Evolutionary conservation across 35 echinoderm and acorn worm genomes (phyloP).

Genomic region (Holothuria glaberrima): DNA sequence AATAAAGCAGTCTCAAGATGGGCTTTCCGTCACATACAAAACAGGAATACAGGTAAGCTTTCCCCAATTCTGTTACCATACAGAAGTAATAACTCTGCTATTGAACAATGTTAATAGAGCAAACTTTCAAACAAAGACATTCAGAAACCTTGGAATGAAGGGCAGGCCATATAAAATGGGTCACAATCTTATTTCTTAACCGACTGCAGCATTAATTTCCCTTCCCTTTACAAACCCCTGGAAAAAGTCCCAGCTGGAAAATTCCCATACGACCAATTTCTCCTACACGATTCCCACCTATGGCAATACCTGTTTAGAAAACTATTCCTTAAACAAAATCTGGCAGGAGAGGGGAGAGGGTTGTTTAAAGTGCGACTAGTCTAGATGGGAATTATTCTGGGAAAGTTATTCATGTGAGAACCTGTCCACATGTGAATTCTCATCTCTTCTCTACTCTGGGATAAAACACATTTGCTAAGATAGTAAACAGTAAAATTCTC

Average conservation of each 20-base stretch:
- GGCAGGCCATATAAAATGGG: neutral
- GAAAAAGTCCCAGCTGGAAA: neutral
- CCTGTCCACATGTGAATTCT: too few species aligned
- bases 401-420: too few species aligned
- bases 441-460: too few species aligned
- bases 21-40: conserved; percentile 5
- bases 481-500: too few species aligned
- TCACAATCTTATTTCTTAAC: too few species aligned
- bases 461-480: too few species aligned
- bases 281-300: too few species aligned
- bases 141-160: neutral
- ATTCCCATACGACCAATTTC: neutral
- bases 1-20: neutral
- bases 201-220: neutral
- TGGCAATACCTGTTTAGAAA: neutral
- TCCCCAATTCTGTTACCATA: neutral
- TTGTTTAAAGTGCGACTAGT: too few species aligned
- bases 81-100: neutral
- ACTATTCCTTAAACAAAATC: neutral
- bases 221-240: too few species aligned
- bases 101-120: neutral
- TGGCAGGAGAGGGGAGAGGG: neutral
- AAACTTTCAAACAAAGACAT: too few species aligned
- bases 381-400: too few species aligned
- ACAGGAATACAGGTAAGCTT: neutral